Base-by-base conservation (phyloP, 2,888 invertebrate species). In the Alcis repandata region DNA sequence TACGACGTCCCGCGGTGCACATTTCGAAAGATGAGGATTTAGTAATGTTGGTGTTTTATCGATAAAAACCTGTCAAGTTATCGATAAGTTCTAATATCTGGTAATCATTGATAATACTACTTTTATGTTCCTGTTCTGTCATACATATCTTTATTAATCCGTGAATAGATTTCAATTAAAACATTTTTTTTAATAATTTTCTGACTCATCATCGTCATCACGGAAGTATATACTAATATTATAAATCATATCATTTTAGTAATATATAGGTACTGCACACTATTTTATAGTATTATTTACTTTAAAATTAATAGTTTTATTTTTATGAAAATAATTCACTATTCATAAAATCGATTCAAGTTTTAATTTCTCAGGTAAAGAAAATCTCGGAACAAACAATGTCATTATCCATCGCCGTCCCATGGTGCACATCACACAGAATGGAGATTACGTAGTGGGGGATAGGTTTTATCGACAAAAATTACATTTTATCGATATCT, bases 11-110 rank as follows among this genome's bases (percentile, higher is more conserved):
- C 74, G 73, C 52, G 73, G 70, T 78, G 77, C 71, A 77, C 78
- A 76, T 82, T 77, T 76, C 74, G 62, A 63, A 71, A 79, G 75
- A 79, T 79, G 75, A 76, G 78, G 77, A 76, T 81, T 73, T 74
- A 64, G 51, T 56, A 33, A 48, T 54, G 19, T 17, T 22, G 74
- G 74, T 73, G 32, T 36, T 10, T 38, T 64, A 62, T 72, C 70
- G 71, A 71, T 72, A 61, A 17, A 19, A 51, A 51, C n/a, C 19
- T 40, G 6, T 38, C 36, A 36, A 51, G n/a, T 40, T 45, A 54
- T 64, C 59, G 62, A 62, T 51, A 43, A 8, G 1, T 19, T 13
- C 8, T n/a, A 9, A 3, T 19, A 19, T 13, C 10, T 11, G n/a
- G 4, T 2, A 27, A 27, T 36, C 36, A 36, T 36, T n/a, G n/a